A percentile compares a stretch with the other conserved stretches of the same genome.
Evolutionary conservation across 2,888 invertebrate genomes (phyloP).

Genomic region (Horisme vitalbata): DNA sequence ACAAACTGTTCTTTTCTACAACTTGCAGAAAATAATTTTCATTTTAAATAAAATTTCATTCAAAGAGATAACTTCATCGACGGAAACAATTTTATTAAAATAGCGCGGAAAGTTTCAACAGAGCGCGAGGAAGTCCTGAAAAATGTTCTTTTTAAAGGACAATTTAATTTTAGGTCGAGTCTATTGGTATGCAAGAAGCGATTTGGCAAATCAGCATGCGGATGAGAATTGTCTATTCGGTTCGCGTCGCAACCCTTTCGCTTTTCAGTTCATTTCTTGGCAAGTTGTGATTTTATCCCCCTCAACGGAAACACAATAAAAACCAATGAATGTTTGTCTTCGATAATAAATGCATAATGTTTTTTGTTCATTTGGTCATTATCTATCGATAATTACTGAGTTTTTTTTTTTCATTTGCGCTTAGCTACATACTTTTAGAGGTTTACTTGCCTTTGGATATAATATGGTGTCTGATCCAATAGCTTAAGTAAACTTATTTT

Average conservation of each 20-base stretch:
- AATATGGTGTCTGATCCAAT: too few species aligned
- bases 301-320: conserved; percentile 56
- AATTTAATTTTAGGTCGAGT: conserved; percentile 53
- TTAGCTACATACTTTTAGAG: too few species aligned
- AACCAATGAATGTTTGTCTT: conserved; percentile 50
- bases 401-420: too few species aligned
- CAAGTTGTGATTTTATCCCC: conserved; percentile 67
- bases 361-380: neutral
- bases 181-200: conserved; percentile 63
- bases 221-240: conserved; percentile 60
- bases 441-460: too few species aligned
- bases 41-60: conserved; percentile 15
- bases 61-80: conserved; percentile 15
- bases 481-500: too few species aligned
- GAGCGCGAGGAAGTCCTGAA: conserved; percentile 25
- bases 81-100: conserved; percentile 29
- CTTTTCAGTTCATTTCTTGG: conserved; percentile 70
- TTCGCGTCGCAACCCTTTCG: conserved; percentile 69
- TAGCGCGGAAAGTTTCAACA: conserved; percentile 19
- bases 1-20: too few species aligned
- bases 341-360: conserved; percentile 9
- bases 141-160: conserved; percentile 39
- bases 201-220: conserved; percentile 68
- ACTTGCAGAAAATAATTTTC: neutral
- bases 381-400: too few species aligned